Percentiles rank a stretch among this genome's conserved stretches.
Conservation (phyloP, 2,113 vertebrate species). For the Sceloporus tristichus region DNA sequence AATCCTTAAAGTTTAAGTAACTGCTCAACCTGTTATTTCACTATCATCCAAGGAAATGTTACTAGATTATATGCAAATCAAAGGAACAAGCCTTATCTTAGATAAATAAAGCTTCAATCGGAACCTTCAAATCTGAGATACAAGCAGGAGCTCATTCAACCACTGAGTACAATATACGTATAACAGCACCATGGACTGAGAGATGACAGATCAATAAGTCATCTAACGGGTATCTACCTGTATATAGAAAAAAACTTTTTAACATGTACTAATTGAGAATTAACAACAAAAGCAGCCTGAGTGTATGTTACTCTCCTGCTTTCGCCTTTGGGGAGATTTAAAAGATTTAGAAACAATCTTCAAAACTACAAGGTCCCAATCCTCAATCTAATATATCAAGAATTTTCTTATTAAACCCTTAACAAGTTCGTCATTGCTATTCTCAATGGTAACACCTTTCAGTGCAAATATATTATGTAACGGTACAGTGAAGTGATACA, state of each 20-base stretch:
- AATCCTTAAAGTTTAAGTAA: not conserved
- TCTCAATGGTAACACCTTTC: not conserved
- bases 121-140: not conserved
- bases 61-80: not conserved
- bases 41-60: not conserved
- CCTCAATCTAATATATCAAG: not conserved
- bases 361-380: not conserved
- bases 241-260: not conserved
- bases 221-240: not conserved
- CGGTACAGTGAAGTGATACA: not conserved
- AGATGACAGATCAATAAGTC: not conserved
- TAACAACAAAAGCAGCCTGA: not conserved
- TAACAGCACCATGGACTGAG: conserved; percentile 8
- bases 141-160: not conserved
- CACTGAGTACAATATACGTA: not conserved
- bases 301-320: not conserved
- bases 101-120: not conserved
- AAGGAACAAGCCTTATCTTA: too few species aligned
- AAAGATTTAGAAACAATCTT: not conserved
- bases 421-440: not conserved
- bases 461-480: conserved; percentile 17
- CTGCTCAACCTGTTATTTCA: not conserved
- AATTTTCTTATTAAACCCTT: not conserved
- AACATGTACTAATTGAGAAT: not conserved
- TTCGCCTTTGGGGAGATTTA: not conserved